Conservation (phyloP, 2,888 invertebrate genomes). For the Barypeithes pellucidus region DNA sequence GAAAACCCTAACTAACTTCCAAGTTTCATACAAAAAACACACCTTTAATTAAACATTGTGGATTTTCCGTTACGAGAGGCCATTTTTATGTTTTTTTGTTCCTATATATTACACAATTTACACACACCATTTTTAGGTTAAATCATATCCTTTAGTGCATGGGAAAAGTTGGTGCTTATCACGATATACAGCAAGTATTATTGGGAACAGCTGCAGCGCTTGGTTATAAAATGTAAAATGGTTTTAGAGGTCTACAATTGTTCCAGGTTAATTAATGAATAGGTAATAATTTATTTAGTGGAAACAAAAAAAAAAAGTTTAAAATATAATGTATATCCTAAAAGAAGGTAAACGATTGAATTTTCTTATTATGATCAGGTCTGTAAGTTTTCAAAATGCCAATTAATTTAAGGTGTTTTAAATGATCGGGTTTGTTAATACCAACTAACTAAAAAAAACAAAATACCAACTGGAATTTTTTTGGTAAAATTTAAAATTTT, state of each 20-base stretch:
- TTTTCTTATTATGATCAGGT: too few species aligned
- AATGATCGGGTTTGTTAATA: too few species aligned
- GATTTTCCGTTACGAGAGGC: background rate
- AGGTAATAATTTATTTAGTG: too few species aligned
- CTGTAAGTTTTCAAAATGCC: too few species aligned
- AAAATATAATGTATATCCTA: too few species aligned
- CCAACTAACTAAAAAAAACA: too few species aligned
- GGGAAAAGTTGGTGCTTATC: constrained; percentile 5
- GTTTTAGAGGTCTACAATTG: background rate
- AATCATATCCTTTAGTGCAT: background rate
- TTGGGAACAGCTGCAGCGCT: background rate
- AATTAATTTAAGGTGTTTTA: too few species aligned
- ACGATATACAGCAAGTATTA: constrained; percentile 9
- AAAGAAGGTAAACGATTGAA: too few species aligned
- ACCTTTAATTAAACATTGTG: background rate
- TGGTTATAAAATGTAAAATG: background rate
- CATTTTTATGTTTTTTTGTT: background rate
- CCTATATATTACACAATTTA: background rate
- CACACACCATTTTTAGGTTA: constrained; percentile 3
- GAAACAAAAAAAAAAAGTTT: too few species aligned
- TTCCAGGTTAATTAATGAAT: background rate
- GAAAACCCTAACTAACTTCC: too few species aligned
- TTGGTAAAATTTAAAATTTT: too few species aligned
- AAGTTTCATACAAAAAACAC: background rate
- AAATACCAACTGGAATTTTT: too few species aligned